These are phyloP conservation scores for Harpagoxenus sublaevis DNA, from an alignment of 2,888 invertebrate genomes.

Conservation along the genomic window DNA sequence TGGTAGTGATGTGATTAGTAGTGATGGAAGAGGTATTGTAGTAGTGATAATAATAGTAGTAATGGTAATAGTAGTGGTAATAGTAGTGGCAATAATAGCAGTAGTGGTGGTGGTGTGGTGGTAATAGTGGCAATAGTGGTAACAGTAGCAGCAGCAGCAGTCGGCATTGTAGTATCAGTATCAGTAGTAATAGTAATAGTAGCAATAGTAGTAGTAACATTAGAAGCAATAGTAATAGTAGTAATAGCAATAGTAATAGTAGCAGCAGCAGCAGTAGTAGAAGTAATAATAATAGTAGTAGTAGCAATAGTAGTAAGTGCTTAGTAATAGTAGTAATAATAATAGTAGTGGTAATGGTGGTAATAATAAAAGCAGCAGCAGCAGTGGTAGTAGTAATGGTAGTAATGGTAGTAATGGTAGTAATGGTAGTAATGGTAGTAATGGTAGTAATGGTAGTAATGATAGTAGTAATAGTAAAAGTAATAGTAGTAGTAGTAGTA, in stretches of 20 bases:
- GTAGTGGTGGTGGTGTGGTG: slow-evolving; percentile 26
- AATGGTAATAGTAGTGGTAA: slow-evolving; percentile 41
- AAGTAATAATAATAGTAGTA: neutral
- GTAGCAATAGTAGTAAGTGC: slow-evolving; percentile 59
- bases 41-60: slow-evolving; percentile 50
- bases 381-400: slow-evolving; percentile 24
- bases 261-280: slow-evolving; percentile 48
- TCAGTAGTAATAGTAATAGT: slow-evolving; percentile 4
- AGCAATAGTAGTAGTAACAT: slow-evolving; percentile 31
- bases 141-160: slow-evolving; percentile 47
- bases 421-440: slow-evolving; percentile 20
- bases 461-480: no score
- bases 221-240: slow-evolving; percentile 61
- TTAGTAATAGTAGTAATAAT: slow-evolving; percentile 46
- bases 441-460: no score
- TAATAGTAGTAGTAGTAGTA: no score
- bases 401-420: slow-evolving; percentile 42
- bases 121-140: slow-evolving; percentile 50
- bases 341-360: slow-evolving; percentile 43
- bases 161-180: neutral
- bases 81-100: slow-evolving; percentile 63
- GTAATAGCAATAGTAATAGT: slow-evolving; percentile 7
- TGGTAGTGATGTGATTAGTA: neutral
- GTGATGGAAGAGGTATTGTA: neutral
- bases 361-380: slow-evolving; percentile 10